Conservation (phyloP, 2,888 invertebrate genomes). For the Dichetophora obliterata region DNA sequence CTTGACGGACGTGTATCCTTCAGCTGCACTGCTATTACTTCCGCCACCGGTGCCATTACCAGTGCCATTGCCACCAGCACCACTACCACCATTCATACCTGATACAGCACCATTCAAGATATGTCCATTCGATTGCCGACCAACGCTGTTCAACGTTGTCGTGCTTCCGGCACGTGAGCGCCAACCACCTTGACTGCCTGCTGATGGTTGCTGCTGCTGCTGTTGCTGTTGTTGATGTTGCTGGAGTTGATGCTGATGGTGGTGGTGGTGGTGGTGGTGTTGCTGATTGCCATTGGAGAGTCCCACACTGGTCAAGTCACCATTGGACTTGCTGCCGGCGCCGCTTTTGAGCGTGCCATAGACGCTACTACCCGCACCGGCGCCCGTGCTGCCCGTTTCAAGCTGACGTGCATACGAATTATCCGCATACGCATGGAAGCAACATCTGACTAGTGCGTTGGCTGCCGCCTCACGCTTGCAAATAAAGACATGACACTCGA, state of each 20-base stretch:
- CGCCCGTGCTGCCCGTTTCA: constrained; percentile 74
- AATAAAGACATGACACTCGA: constrained; percentile 99
- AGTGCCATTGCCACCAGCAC: constrained; percentile 48
- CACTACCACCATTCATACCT: constrained; percentile 24
- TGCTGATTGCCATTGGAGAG: constrained; percentile 60
- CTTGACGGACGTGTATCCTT: constrained; percentile 69
- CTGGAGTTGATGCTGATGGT: constrained; percentile 54
- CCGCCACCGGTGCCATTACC: constrained; percentile 50
- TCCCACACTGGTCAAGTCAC: constrained; percentile 62
- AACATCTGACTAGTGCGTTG: constrained; percentile 95
- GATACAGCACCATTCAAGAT: constrained; percentile 56
- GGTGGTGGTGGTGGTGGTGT: constrained; percentile 58
- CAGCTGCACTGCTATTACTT: constrained; percentile 66
- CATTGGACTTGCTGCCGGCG: constrained; percentile 68
- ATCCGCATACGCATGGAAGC: constrained; percentile 98
- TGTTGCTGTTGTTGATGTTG: constrained; percentile 1
- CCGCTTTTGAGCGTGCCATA: constrained; percentile 71
- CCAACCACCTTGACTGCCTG: constrained; percentile 70
- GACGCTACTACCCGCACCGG: constrained; percentile 71
- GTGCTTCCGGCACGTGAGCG: constrained; percentile 74
- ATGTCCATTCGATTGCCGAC: constrained; percentile 69
- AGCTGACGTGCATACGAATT: constrained; percentile 91
- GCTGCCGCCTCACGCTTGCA: constrained; percentile 97
- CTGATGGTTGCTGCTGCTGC: constrained; percentile 47
- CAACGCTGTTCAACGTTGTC: constrained; percentile 74